Evolutionary conservation across 2,888 invertebrate genomes (phyloP).

Genomic region (Chrysomela aeneicollis): DNA sequence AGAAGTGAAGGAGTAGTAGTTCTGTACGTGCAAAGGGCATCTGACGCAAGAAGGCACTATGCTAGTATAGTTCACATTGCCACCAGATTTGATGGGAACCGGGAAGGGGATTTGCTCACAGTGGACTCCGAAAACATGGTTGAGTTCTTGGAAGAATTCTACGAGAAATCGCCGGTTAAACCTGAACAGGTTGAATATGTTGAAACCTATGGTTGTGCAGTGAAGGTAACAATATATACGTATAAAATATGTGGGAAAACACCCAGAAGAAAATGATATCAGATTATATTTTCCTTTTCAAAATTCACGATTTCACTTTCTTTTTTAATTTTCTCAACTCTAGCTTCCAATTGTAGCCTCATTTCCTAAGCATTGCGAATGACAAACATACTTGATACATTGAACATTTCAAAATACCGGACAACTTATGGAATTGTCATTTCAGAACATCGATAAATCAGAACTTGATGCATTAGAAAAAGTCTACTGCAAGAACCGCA

Average conservation of each 20-base stretch:
- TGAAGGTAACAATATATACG: constrained; percentile 48
- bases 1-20: constrained; percentile 83
- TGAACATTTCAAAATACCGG: no score
- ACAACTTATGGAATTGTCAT: constrained; percentile 52
- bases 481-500: constrained; percentile 84
- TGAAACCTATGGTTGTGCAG: constrained; percentile 58
- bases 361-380: no score
- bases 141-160: constrained; percentile 66
- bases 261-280: no score
- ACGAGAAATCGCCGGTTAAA: constrained; percentile 60
- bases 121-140: constrained; percentile 58
- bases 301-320: no score
- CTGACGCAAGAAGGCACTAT: constrained; percentile 64
- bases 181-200: constrained; percentile 58
- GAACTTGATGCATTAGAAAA: constrained; percentile 93
- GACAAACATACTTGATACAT: no score
- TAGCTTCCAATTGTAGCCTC: no score
- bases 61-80: constrained; percentile 66
- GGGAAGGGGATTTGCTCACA: constrained; percentile 56
- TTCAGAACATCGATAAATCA: constrained; percentile 63
- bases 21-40: constrained; percentile 75
- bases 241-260: no score
- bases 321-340: no score
- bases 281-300: no score
- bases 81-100: constrained; percentile 67